These are phyloP conservation scores for Barbus barbus DNA, from an alignment of 2,113 vertebrate species.

Conservation along the genomic window DNA sequence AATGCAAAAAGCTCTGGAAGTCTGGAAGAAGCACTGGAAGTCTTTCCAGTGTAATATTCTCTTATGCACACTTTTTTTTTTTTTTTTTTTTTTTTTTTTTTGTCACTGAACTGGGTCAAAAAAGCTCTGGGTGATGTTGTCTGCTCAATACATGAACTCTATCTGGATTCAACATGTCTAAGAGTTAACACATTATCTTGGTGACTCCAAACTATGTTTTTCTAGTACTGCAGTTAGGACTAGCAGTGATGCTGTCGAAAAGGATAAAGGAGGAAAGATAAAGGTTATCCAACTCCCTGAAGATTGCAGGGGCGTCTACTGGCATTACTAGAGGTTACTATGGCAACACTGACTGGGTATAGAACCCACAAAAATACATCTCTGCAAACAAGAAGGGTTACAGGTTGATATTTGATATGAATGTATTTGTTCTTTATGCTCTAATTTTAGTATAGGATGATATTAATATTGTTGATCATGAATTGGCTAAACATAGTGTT, in stretches of 20 bases:
- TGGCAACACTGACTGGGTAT: conserved; percentile 66
- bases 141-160: background rate
- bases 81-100: too few relatives aligned
- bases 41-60: conserved; percentile 10
- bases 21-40: too few relatives aligned
- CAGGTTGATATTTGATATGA: background rate
- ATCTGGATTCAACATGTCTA: background rate
- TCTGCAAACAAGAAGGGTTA: conserved; percentile 3
- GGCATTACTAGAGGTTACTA: conserved; percentile 63
- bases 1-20: too few relatives aligned
- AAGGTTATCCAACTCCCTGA: conserved; percentile 46
- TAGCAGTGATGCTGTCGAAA: background rate
- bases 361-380: conserved; percentile 46
- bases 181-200: background rate
- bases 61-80: background rate
- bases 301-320: conserved; percentile 48
- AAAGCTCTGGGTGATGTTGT: background rate
- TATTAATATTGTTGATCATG: too few relatives aligned
- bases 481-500: too few relatives aligned
- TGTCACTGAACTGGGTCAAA: too few relatives aligned
- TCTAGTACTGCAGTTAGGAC: background rate
- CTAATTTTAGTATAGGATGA: too few relatives aligned
- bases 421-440: too few relatives aligned
- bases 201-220: background rate
- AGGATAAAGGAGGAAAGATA: conserved; percentile 30